Base-by-base conservation (phyloP, 2,797 vertebrate genomes). In the Poecile montanus region DNA sequence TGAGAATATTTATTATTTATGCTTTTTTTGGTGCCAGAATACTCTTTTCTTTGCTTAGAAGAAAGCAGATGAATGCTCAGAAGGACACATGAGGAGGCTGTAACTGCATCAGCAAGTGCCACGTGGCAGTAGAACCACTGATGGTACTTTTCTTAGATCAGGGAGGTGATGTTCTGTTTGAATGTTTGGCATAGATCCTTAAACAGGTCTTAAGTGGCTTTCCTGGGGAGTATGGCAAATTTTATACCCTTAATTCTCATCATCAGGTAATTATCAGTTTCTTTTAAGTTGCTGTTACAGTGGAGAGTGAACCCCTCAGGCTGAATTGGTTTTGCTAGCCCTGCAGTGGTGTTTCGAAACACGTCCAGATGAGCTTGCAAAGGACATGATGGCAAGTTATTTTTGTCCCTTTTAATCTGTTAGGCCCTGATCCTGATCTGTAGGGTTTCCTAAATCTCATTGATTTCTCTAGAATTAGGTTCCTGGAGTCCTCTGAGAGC, bases 391-490 rank as follows among this genome's bases (percentile, higher is more conserved):
- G 47, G 40, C 66, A 81, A 76, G 82, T 86, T 92, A 79, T 93
- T 94, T 96, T 90, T 86, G 51, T 87, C 34, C 47, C 40, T 90
- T 90, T 78, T 89, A 79, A 87, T 95, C 91, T 95, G 44, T 58
- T 57, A 76, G 70, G 27, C 61, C 72, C 89, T 88, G 89, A 86
- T 96, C 79, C 58, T 94, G 80, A 90, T 94, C 84, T 91, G 75
- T 85, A 91, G 86, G 67, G 63, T 95, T 92, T 84, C 90, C 94
- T 87, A 76, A 95, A 94, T 92, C 92, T 71, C 91, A 90, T 87
- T 92, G 93, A 95, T 95, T 96, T 93, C 74, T 90, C 76, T 60
- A 54, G 90, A 95, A 91, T 93, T 94, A 84, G 89, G 76, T 60
- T 95, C 67, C 60, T 76, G 80, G 82, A 87, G 84, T 79, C 86